A percentile compares a stretch with the other conserved stretches of the same genome.
phyloP scores from a whole-genome alignment of 1,140 invertebrate genomes.

The Hetaerina americana region DNA sequence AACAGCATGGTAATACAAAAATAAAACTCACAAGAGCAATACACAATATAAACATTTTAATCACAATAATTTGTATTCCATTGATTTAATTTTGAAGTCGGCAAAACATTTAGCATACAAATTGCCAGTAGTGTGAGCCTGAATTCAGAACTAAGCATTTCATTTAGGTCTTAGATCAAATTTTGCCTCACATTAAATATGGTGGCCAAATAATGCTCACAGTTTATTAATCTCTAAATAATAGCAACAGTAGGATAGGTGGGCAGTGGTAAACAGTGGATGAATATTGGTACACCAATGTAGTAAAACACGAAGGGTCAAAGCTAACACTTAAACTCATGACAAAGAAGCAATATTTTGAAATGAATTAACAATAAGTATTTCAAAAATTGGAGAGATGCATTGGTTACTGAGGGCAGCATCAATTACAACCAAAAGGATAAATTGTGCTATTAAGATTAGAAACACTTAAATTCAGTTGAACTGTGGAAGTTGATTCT shows the following conservation, averaged over 20 bases:
- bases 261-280: not conserved
- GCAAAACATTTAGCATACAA: not conserved
- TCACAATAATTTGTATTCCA: not conserved
- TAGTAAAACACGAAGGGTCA: not conserved
- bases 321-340: not conserved
- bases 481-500: too few species aligned
- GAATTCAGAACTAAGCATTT: not conserved
- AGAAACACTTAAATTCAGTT: too few species aligned
- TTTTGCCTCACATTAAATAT: not conserved
- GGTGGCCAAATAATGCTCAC: not conserved
- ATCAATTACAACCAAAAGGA: too few species aligned
- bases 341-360: too few species aligned
- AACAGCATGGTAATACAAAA: too few species aligned
- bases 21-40: not conserved
- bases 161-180: not conserved
- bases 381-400: too few species aligned
- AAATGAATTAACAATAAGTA: too few species aligned
- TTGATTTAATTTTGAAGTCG: not conserved
- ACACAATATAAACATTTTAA: constrained; percentile 1
- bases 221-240: not conserved
- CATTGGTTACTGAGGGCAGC: too few species aligned
- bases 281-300: not conserved
- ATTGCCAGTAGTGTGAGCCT: not conserved
- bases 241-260: not conserved
- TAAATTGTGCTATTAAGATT: too few species aligned